Base-by-base conservation (phyloP, 1,140 invertebrate species). In the Triops longicaudatus region DNA sequence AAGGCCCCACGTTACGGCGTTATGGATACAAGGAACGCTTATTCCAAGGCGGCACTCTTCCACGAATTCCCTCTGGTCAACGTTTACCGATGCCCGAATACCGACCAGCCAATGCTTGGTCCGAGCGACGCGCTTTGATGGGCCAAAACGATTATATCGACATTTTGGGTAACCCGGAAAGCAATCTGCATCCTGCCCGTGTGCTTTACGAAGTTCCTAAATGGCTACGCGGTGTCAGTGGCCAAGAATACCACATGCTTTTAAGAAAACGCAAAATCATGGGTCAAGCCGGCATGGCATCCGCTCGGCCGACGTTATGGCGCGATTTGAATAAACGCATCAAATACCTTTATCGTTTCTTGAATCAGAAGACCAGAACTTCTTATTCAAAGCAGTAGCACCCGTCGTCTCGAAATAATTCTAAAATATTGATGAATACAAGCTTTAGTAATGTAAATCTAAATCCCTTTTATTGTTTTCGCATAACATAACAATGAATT, bases 71-170 rank as follows among this genome's bases (percentile, higher is more conserved):
- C 75, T 75, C 83, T 72, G 28, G 84, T 84, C 77, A 84, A 83
- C 79, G 80, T 90, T 14, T 78, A n/a, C 87, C 89, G 14, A 88
- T 93, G 81, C 91, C 91, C 2, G 83, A 88, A 42, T 94, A 93
- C 84, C 81, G 87, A 78, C 92, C 92, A 0, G 88, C 86, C 80
- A 87, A 95, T 85, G 78, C 81, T 1, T 98, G 95, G 95, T 81
- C 82, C 11, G 85, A 90, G 80, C 90, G 90, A 80, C 88, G 88
- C 82, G 94, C 94, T 11, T 82, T 95, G 0, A 96, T 94, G 86
- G 96, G 96, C 1, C 95, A 98, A 83, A 98, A 98, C 87, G 96
- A 98, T 85, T 98, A 97, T 81, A 97, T 98, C 76, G 95, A 98
- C 84, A 97, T 98, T 75, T 85, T 98, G 37, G 95, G 95, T 1